These are phyloP conservation scores for Aphidius ervi DNA, from an alignment of 1,140 invertebrate species.

Conservation along the genomic window DNA sequence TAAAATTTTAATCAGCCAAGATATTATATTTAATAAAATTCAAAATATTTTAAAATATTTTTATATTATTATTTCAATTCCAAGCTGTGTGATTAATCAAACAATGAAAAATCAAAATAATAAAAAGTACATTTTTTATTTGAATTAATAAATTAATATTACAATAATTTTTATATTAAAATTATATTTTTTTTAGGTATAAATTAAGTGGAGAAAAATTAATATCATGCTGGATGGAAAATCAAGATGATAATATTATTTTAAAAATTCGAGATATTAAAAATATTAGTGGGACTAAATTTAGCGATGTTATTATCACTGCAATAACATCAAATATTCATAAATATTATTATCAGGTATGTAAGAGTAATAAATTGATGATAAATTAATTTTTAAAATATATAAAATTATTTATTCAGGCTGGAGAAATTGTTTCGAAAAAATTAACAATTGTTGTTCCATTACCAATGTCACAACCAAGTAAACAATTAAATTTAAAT, in stretches of 20 bases:
- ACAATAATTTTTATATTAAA: constrained; percentile 10
- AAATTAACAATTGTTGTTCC: constrained; percentile 36
- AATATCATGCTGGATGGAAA: constrained; percentile 34
- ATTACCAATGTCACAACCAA: constrained; percentile 27
- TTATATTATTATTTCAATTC: constrained; percentile 21
- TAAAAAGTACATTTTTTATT: constrained; percentile 22
- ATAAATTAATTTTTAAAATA: neutral
- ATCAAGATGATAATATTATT: constrained; percentile 26
- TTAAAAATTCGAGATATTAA: constrained; percentile 37
- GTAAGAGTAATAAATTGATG: neutral
- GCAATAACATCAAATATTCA: constrained; percentile 40
- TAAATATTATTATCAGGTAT: constrained; percentile 36
- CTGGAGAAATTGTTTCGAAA: constrained; percentile 29
- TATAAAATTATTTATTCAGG: constrained; percentile 20
- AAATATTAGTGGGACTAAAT: constrained; percentile 30
- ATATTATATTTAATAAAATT: neutral
- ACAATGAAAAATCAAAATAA: constrained; percentile 30
- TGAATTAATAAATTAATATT: neutral
- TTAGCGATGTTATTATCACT: constrained; percentile 39
- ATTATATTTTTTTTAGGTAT: constrained; percentile 34
- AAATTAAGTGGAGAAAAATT: constrained; percentile 35
- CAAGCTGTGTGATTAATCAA: constrained; percentile 28
- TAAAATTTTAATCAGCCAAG: neutral
- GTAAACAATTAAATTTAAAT: constrained; percentile 26
- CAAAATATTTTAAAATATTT: constrained; percentile 4